These are phyloP conservation scores for Lacanobia oleracea DNA, from an alignment of 2,888 invertebrate genomes.

Conservation along the genomic window DNA sequence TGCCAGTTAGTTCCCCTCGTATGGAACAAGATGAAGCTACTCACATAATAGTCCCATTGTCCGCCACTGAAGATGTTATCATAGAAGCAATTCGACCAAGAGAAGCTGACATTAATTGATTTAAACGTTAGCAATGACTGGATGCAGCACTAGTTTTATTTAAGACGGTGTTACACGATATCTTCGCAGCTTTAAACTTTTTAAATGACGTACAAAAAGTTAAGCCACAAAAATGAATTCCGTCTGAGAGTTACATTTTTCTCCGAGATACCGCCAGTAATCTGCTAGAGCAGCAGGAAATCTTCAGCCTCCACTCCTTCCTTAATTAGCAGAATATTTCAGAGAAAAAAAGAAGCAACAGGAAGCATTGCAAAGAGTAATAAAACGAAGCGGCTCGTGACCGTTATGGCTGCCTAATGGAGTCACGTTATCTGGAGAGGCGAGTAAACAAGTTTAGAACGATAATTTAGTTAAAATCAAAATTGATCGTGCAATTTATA, in stretches of 20 bases:
- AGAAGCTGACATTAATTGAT: conserved; percentile 77
- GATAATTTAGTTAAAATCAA: conserved; percentile 69
- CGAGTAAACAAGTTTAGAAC: conserved; percentile 75
- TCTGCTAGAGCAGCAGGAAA: conserved; percentile 87
- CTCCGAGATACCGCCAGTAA: conserved; percentile 83
- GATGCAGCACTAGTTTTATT: conserved; percentile 43
- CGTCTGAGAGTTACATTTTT: conserved; percentile 80
- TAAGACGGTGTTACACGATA: conserved; percentile 57
- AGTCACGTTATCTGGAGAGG: conserved; percentile 78
- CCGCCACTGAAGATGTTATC: conserved; percentile 80
- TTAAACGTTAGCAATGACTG: conserved; percentile 64
- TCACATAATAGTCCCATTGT: conserved; percentile 84
- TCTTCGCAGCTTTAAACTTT: conserved; percentile 65
- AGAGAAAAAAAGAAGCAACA: conserved; percentile 84
- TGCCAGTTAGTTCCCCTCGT: conserved; percentile 74
- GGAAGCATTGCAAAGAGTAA: conserved; percentile 83
- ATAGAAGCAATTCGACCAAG: conserved; percentile 74
- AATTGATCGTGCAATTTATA: conserved; percentile 65
- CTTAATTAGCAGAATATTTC: conserved; percentile 89
- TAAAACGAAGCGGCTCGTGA: conserved; percentile 83
- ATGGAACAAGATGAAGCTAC: conserved; percentile 77
- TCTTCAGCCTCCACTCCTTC: conserved; percentile 87
- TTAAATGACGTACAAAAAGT: conserved; percentile 76
- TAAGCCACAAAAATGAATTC: conserved; percentile 81
- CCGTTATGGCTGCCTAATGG: conserved; percentile 81